Conservation (phyloP, 2,888 invertebrate genomes). For the Slavum lentiscoides region DNA sequence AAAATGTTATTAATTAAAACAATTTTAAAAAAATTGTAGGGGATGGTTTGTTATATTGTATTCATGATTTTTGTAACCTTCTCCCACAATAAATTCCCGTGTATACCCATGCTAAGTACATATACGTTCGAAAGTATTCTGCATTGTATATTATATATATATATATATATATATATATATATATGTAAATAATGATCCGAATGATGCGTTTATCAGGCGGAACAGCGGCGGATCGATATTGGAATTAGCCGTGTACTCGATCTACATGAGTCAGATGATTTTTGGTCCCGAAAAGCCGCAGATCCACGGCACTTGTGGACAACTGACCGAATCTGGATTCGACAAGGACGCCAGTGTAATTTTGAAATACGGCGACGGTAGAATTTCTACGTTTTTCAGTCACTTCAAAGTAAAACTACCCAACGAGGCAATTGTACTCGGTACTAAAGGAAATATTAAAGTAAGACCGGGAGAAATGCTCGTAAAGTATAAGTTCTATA, state of each 20-base stretch:
- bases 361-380: conserved; percentile 68
- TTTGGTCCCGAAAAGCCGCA: conserved; percentile 71
- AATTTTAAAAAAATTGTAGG: too few species aligned
- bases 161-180: neutral
- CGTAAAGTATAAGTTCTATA: conserved; percentile 10
- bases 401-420: conserved; percentile 65
- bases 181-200: neutral
- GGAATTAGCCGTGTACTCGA: conserved; percentile 76
- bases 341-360: conserved; percentile 72
- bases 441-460: conserved; percentile 71
- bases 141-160: too few species aligned
- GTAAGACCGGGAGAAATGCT: conserved; percentile 60
- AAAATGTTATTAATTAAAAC: too few species aligned
- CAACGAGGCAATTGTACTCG: conserved; percentile 69
- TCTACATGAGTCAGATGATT: conserved; percentile 73
- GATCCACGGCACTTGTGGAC: conserved; percentile 71
- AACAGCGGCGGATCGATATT: conserved; percentile 70
- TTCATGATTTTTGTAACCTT: too few species aligned
- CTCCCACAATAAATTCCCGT: too few species aligned
- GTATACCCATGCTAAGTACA: too few species aligned
- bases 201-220: neutral
- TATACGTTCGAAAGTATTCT: too few species aligned
- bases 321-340: conserved; percentile 71
- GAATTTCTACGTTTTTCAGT: conserved; percentile 66
- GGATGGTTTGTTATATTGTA: too few species aligned